A percentile compares a stretch with the other conserved stretches of the same genome.
These are phyloP conservation scores for Agrotis exclamationis DNA, from an alignment of 2,888 invertebrate species.

Conservation along the genomic window DNA sequence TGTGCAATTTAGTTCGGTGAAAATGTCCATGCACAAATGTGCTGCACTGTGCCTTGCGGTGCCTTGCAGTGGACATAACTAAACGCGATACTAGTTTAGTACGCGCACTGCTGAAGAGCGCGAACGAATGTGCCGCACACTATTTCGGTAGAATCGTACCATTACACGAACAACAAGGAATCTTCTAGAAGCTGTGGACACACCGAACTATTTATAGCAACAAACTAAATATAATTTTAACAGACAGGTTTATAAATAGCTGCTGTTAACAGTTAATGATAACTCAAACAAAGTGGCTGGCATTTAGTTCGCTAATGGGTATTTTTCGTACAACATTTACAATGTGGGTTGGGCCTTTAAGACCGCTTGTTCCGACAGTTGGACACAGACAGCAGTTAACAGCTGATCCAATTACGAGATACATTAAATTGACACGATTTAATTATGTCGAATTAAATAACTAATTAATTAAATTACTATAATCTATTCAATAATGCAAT, in stretches of 20 bases:
- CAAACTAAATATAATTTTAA: conserved; percentile 62
- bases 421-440: conserved; percentile 7
- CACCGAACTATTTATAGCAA: conserved; percentile 47
- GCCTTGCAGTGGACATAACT: too few relatives aligned
- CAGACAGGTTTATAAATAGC: conserved; percentile 70
- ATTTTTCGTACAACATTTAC: conserved; percentile 75
- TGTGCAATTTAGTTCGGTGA: too few relatives aligned
- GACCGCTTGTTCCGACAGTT: neutral
- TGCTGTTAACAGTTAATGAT: conserved; percentile 76
- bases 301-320: conserved; percentile 76
- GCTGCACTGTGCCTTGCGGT: too few relatives aligned
- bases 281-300: conserved; percentile 78
- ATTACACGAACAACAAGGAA: conserved; percentile 44
- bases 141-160: too few relatives aligned
- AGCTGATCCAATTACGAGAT: conserved; percentile 5
- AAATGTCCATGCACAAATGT: too few relatives aligned
- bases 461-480: too few relatives aligned
- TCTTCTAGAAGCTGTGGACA: conserved; percentile 21
- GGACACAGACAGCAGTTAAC: conserved; percentile 5
- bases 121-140: too few relatives aligned
- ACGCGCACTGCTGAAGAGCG: too few relatives aligned
- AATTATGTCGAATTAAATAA: neutral
- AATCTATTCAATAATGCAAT: neutral
- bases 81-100: too few relatives aligned
- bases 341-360: conserved; percentile 51